Percentiles rank a stretch among this genome's conserved stretches.
These are phyloP conservation scores for Suncus etruscus DNA, from an alignment of 2,113 vertebrate species.

Conservation along the genomic window DNA sequence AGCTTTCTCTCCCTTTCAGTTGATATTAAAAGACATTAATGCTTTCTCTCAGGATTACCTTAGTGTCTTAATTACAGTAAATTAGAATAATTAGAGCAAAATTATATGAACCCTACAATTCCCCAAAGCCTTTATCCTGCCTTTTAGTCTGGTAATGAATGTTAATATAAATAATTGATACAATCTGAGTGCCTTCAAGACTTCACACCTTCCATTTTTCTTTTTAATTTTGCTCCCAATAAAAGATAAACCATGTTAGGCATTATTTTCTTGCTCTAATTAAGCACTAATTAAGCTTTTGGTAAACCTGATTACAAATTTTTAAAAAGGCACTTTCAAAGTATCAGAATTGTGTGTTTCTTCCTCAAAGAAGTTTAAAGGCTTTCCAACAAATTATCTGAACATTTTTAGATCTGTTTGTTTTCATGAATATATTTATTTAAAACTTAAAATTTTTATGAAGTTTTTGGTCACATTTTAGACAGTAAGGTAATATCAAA, in stretches of 20 bases:
- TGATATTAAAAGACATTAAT: conserved; percentile 79
- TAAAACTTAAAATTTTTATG: conserved; percentile 1
- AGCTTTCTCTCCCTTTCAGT: conserved; percentile 53
- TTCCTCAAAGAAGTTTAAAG: background rate
- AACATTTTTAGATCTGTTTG: background rate
- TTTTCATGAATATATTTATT: conserved; percentile 9
- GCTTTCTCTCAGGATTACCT: conserved; percentile 78
- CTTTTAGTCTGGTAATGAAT: conserved; percentile 83
- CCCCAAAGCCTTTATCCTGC: conserved; percentile 77
- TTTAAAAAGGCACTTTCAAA: conserved; percentile 80
- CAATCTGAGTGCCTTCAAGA: conserved; percentile 73
- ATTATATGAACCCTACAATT: conserved; percentile 81
- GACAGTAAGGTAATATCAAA: background rate
- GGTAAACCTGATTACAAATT: conserved; percentile 72
- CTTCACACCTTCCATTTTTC: conserved; percentile 76
- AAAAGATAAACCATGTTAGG: conserved; percentile 70
- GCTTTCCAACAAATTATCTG: conserved; percentile 40
- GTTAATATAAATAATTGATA: conserved; percentile 84
- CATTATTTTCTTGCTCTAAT: conserved; percentile 74
- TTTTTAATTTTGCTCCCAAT: conserved; percentile 76
- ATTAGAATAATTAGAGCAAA: conserved; percentile 86
- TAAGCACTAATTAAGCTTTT: conserved; percentile 82
- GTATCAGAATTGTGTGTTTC: conserved; percentile 57
- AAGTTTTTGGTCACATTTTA: conserved; percentile 19
- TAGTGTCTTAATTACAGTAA: conserved; percentile 85